phyloP scores from a whole-genome alignment of 2,797 vertebrate genomes.

The Danio jaintianensis region DNA sequence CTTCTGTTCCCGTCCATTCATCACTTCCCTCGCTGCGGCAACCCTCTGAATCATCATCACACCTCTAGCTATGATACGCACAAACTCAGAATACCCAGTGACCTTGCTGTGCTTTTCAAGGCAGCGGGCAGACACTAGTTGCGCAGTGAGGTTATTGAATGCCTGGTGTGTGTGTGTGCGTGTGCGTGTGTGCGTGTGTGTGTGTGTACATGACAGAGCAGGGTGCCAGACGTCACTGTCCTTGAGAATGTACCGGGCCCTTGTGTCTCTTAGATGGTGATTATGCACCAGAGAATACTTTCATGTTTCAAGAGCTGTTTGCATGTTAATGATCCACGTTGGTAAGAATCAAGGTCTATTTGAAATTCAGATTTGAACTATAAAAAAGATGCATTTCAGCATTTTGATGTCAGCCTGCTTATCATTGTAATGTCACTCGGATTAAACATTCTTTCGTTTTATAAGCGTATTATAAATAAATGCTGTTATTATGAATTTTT shows the following conservation, averaged over 20 bases:
- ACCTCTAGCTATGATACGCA: neutral
- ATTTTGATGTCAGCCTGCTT: neutral
- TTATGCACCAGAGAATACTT: constrained; percentile 4
- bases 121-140: constrained; percentile 35
- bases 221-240: constrained; percentile 31
- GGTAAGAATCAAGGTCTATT: neutral
- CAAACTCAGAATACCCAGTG: constrained; percentile 20
- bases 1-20: neutral
- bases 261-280: constrained; percentile 26
- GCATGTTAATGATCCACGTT: constrained; percentile 37
- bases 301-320: constrained; percentile 25
- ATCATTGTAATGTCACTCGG: neutral
- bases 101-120: constrained; percentile 42
- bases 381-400: neutral
- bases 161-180: constrained; percentile 19
- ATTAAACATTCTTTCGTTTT: neutral
- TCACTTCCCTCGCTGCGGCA: constrained; percentile 5
- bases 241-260: constrained; percentile 24
- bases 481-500: too few species aligned
- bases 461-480: too few species aligned
- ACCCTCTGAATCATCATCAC: neutral
- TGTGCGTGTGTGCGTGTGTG: constrained; percentile 21
- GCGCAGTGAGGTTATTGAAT: constrained; percentile 34
- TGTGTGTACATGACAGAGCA: constrained; percentile 23
- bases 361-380: constrained; percentile 1